phyloP scores from a whole-genome alignment of 2,888 invertebrate genomes.

The Microplitis deprimator region DNA sequence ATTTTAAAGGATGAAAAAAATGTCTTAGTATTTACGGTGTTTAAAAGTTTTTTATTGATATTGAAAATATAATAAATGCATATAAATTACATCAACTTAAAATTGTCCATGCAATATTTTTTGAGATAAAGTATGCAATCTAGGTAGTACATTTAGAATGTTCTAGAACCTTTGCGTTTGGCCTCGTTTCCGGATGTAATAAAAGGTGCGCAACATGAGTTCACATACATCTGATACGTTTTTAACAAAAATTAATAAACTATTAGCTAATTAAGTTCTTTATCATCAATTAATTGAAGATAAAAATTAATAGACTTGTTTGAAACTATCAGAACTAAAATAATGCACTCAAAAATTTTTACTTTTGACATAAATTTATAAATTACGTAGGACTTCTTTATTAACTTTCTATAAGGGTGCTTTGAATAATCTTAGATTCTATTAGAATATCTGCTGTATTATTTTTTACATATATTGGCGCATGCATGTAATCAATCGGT shows the following conservation, averaged over 20 bases:
- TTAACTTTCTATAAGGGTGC: slow-evolving; percentile 31
- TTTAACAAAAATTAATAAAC: slow-evolving; percentile 1
- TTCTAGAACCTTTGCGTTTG: slow-evolving; percentile 65
- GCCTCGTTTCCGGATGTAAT: slow-evolving; percentile 63
- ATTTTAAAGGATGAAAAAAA: no score
- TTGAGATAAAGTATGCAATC: slow-evolving; percentile 10
- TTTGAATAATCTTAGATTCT: slow-evolving; percentile 16
- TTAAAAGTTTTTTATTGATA: no score
- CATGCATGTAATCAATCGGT: slow-evolving; percentile 49
- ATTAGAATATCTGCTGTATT: slow-evolving; percentile 14
- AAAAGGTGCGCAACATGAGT: slow-evolving; percentile 61
- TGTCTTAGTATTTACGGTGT: no score
- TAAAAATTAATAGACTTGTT: neutral
- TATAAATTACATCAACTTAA: slow-evolving; percentile 24
- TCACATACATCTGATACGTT: neutral
- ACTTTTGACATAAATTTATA: neutral
- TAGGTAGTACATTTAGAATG: slow-evolving; percentile 52
- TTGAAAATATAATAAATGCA: neutral
- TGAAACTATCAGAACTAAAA: neutral
- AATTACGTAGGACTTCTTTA: slow-evolving; percentile 7
- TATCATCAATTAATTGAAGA: neutral
- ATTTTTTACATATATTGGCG: slow-evolving; percentile 27
- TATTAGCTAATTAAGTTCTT: neutral
- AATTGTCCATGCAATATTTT: slow-evolving; percentile 10
- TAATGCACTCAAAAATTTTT: neutral